Base-by-base conservation (phyloP, 30 jellyfish, hydroid and myxozoan species). In the Rhopilema esculentum region DNA sequence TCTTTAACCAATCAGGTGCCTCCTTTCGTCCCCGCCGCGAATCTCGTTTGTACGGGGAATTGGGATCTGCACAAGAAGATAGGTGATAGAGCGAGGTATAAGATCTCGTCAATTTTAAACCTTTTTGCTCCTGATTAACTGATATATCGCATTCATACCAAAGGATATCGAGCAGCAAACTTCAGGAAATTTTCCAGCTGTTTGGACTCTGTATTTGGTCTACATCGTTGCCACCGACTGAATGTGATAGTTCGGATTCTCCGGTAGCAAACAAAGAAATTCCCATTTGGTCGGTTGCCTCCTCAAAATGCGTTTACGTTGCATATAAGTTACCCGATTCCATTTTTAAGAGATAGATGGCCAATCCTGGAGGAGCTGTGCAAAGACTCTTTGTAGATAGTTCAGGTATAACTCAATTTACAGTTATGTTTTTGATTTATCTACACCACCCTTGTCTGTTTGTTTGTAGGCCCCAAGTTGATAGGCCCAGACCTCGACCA, bases 1-100 rank as follows among this genome's bases (percentile, higher is more conserved):
- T 48, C 1, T 8, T 49, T 28, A 66, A 49, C 99, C 99, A 94
- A 94, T 94, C 94, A 89, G 92, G 79, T 49, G 77, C 86, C 64
- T 52, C 89, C 78, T 75, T 78, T 87, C 92, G 83, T 84, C 93
- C 97, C 96, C 99, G 89, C 99, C 99, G 99, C 99, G 99, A 94
- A 94, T 94, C 97, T 94, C 97, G 97, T 88, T 82, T 78, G 89
- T 75, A 68, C 82, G 91, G 80, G 52, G 91, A 72, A 72, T 40
- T 22, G 49, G 82, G 49, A 17, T 33, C 57, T 53, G 68, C 33
- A 62, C 29, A 70, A 57, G 69, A 86, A 78, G 27, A 83, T 40
- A 40, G 57, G 57, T 12, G 57, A 40, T 2, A 2, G 57, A 40
- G 12, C 6, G 12, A 6, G 6, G 57, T 40, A 40, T 40, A 2